phyloP scores from a whole-genome alignment of 2,113 vertebrate genomes.

The Morone saxatilis region DNA sequence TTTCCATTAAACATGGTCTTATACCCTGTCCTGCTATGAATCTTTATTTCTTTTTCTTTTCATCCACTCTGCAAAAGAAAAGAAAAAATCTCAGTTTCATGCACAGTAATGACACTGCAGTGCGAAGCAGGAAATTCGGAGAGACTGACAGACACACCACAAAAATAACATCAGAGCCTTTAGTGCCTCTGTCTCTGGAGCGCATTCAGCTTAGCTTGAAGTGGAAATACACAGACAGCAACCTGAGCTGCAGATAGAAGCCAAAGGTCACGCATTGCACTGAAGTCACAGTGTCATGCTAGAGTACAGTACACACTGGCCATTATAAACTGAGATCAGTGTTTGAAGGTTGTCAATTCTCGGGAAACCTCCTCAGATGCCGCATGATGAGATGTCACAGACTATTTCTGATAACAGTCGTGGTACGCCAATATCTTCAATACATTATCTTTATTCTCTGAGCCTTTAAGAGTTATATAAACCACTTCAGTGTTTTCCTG shows the following conservation, averaged over 20 bases:
- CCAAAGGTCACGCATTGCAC: conserved; percentile 84
- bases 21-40: not conserved
- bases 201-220: conserved; percentile 28
- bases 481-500: not conserved
- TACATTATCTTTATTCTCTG: not conserved
- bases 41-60: conserved; percentile 30
- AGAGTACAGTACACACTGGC: conserved; percentile 22
- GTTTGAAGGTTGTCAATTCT: conserved; percentile 32
- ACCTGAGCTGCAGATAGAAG: conserved; percentile 69
- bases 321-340: conserved; percentile 55
- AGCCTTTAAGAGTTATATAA: not conserved
- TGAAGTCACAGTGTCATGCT: conserved; percentile 74
- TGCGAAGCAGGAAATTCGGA: conserved; percentile 8
- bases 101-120: conserved; percentile 35
- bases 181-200: conserved; percentile 13
- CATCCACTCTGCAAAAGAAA: conserved; percentile 11
- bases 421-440: not conserved
- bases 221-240: conserved; percentile 66
- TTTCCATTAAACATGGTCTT: conserved; percentile 65
- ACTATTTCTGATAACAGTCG: conserved; percentile 14
- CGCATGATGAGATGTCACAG: not conserved
- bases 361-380: conserved; percentile 29
- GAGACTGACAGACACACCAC: conserved; percentile 33
- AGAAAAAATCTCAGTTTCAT: conserved; percentile 15
- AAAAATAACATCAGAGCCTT: conserved; percentile 60